Base-by-base conservation (phyloP, 2,113 vertebrate genomes). In the Uropsilus gracilis region DNA sequence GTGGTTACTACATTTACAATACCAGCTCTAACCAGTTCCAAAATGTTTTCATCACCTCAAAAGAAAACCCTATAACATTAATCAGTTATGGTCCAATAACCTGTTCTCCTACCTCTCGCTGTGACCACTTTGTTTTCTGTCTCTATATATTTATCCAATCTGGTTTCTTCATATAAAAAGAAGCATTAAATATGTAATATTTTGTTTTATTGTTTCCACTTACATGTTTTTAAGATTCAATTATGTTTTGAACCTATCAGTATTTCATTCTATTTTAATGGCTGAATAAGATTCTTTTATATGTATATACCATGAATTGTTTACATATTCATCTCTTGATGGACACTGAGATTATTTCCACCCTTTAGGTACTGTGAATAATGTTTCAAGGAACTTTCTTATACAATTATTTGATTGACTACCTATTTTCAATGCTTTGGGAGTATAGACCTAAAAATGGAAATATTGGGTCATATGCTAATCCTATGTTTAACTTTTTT, bases 401-500 rank as follows among this genome's bases (percentile, higher is more conserved):
- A 12, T 75, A 46, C 28, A 80, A 59, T n/a, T 78, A 73, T 88
- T 66, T 81, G n/a, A 48, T 28, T 81, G 28, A 50, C 32, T 64
- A n/a, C n/a, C n/a, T n/a, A 14, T 88, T 94, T 94, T 85, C 57
- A 48, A 8, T 82, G 89, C 6, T 48, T 87, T 87, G 6, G 26
- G 14, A 1, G 20, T 53, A 17, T 34, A 34, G 42, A 42, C 3
- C 28, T 44, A 72, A 78, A 57, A 55, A 30, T 14, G 3, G 8
- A 84, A 88, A 80, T 57, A 2, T 4, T 87, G 20, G 12, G 10
- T 61, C 10, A 66, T 44, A 28, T 18, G 18, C 1, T 8, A 93
- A 69, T 37, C 92, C n/a, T 86, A n/a, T 57, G 24, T 94, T 82
- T 86, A 61, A 66, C 63, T 32, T 37, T 37, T 84, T 80, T 78